These are phyloP conservation scores for Drosophila gaucha DNA, from an alignment of 2,888 invertebrate genomes.

Conservation along the genomic window DNA sequence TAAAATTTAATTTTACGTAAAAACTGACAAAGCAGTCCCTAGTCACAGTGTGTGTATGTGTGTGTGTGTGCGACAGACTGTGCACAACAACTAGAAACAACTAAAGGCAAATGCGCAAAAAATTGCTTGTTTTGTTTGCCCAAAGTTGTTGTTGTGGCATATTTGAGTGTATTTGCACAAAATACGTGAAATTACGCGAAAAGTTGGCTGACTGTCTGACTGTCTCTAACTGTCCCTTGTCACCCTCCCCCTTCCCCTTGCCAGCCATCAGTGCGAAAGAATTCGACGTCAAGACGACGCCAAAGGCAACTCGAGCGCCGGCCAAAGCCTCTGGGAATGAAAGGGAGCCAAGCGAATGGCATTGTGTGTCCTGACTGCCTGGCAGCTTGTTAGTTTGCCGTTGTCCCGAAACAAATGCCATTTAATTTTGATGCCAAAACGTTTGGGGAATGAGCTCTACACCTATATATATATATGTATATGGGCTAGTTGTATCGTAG, in stretches of 20 bases:
- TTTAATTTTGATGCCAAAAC: conserved; percentile 67
- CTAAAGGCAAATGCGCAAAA: conserved; percentile 40
- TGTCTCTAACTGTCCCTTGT: conserved; percentile 6
- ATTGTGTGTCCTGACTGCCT: conserved; percentile 37
- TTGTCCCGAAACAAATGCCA: conserved; percentile 56
- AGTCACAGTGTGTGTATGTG: conserved; percentile 1
- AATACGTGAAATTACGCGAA: conserved; percentile 78
- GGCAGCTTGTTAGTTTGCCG: conserved; percentile 54
- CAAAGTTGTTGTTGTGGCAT: conserved; percentile 53
- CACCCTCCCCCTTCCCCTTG: neutral
- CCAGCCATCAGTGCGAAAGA: neutral
- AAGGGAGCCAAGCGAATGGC: conserved; percentile 40
- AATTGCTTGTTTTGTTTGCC: conserved; percentile 44
- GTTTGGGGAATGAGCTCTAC: conserved; percentile 39
- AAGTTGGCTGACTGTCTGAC: conserved; percentile 44
- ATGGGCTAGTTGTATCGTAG: conserved; percentile 50
- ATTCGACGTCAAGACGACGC: conserved; percentile 52
- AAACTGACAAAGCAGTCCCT: conserved; percentile 65
- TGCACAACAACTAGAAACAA: conserved; percentile 16
- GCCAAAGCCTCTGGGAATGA: conserved; percentile 41
- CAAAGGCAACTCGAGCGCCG: conserved; percentile 46
- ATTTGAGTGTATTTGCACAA: conserved; percentile 75
- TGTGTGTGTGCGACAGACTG: conserved; percentile 6
- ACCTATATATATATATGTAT: conserved; percentile 12
- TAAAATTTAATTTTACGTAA: conserved; percentile 74